phyloP scores from a whole-genome alignment of 2,113 vertebrate genomes.

The Eulacestoma nigropectus region DNA sequence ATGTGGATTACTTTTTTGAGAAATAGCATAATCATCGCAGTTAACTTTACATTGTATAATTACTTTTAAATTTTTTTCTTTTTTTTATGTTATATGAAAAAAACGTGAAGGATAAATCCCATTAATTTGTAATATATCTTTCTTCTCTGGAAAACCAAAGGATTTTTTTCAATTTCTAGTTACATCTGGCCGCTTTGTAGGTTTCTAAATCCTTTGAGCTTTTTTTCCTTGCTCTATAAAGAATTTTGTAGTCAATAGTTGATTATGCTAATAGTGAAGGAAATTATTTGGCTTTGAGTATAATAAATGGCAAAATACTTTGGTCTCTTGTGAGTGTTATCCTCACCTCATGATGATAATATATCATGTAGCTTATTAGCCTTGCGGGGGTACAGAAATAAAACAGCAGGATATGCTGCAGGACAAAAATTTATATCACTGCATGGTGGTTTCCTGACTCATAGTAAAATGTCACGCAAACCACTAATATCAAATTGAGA shows the following conservation, averaged over 20 bases:
- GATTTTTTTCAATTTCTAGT: background rate
- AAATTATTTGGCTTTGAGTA: background rate
- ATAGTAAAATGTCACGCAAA: background rate
- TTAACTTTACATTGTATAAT: background rate
- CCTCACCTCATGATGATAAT: background rate
- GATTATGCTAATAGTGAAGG: background rate
- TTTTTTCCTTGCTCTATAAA: background rate
- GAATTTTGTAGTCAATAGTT: background rate
- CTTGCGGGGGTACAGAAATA: slow-evolving; percentile 1
- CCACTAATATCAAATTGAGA: background rate
- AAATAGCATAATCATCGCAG: background rate
- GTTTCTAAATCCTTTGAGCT: background rate
- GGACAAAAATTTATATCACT: background rate
- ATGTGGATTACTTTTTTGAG: background rate
- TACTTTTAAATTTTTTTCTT: background rate
- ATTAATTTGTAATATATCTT: background rate
- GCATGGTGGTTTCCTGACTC: background rate
- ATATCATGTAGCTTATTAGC: slow-evolving; percentile 8
- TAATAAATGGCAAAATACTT: background rate
- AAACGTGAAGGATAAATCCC: background rate
- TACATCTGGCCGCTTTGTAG: background rate
- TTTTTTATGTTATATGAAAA: background rate
- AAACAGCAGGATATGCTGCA: background rate
- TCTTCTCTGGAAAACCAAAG: background rate
- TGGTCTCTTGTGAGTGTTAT: background rate